These are phyloP conservation scores for Labeo rohita DNA, from an alignment of 2,113 vertebrate genomes.

Conservation along the genomic window DNA sequence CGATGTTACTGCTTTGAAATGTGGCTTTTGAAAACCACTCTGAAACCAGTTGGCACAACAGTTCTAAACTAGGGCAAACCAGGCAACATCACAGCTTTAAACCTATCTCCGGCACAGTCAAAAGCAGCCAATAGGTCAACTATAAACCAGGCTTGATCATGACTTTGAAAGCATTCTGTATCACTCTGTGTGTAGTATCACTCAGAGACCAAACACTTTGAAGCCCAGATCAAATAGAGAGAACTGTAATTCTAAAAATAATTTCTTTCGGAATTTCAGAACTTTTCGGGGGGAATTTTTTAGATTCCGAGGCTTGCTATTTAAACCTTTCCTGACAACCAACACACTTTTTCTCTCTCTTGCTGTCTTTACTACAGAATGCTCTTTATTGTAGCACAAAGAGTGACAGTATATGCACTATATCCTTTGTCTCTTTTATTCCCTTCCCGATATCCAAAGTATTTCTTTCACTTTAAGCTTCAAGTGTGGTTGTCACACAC, in stretches of 20 bases:
- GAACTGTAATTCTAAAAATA: slow-evolving; percentile 16
- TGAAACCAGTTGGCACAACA: slow-evolving; percentile 33
- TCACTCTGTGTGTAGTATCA: neutral
- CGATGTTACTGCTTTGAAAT: slow-evolving; percentile 33
- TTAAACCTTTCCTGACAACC: slow-evolving; percentile 14
- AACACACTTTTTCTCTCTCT: neutral
- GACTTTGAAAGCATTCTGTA: slow-evolving; percentile 4
- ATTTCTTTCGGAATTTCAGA: neutral
- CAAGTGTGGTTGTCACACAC: slow-evolving; percentile 55
- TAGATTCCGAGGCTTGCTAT: neutral
- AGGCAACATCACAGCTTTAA: slow-evolving; percentile 24
- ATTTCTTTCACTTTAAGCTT: slow-evolving; percentile 51
- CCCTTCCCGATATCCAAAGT: slow-evolving; percentile 44
- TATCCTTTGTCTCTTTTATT: slow-evolving; percentile 21
- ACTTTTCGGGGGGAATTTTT: neutral
- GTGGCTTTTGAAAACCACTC: slow-evolving; percentile 29
- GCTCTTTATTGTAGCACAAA: slow-evolving; percentile 6
- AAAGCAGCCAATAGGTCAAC: slow-evolving; percentile 16
- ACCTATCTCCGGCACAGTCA: slow-evolving; percentile 13
- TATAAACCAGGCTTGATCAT: slow-evolving; percentile 20
- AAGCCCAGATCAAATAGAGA: slow-evolving; percentile 29
- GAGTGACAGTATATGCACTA: slow-evolving; percentile 8
- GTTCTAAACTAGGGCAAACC: slow-evolving; percentile 36
- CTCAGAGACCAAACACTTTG: slow-evolving; percentile 29
- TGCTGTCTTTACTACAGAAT: slow-evolving; percentile 12